Evolutionary conservation across 2,797 vertebrate species (phyloP).

Genomic region (Hydrophis major): DNA sequence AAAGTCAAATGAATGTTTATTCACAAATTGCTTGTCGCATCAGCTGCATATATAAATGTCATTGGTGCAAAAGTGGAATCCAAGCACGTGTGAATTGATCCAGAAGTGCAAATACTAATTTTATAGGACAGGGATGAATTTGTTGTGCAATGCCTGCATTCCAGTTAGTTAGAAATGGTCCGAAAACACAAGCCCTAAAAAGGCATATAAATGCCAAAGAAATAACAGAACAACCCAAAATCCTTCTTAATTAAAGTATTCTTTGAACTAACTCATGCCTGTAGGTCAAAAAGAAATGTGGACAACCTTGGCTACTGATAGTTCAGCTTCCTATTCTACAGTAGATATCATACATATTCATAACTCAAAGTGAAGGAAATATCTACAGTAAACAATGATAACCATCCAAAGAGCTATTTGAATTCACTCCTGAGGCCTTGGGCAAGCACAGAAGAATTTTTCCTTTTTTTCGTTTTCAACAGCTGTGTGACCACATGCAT

Average conservation of each 20-base stretch:
- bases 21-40: not conserved
- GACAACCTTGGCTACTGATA: not conserved
- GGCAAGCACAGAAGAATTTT: not conserved
- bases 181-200: not conserved
- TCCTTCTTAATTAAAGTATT: not conserved
- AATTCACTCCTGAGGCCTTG: not conserved
- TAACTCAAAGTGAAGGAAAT: not conserved
- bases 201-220: not conserved
- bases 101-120: not conserved
- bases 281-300: not conserved
- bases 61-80: not conserved
- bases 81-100: not conserved
- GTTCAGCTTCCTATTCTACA: not conserved
- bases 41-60: not conserved
- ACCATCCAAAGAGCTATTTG: not conserved
- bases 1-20: not conserved
- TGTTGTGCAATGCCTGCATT: not conserved
- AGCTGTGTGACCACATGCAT: not conserved
- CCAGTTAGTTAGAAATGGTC: not conserved
- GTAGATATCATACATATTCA: not conserved
- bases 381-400: not conserved
- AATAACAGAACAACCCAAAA: not conserved
- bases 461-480: not conserved
- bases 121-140: not conserved
- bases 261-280: not conserved